Conservation (phyloP, 2,113 vertebrate species). For the Tenebrosternarchus preto region DNA sequence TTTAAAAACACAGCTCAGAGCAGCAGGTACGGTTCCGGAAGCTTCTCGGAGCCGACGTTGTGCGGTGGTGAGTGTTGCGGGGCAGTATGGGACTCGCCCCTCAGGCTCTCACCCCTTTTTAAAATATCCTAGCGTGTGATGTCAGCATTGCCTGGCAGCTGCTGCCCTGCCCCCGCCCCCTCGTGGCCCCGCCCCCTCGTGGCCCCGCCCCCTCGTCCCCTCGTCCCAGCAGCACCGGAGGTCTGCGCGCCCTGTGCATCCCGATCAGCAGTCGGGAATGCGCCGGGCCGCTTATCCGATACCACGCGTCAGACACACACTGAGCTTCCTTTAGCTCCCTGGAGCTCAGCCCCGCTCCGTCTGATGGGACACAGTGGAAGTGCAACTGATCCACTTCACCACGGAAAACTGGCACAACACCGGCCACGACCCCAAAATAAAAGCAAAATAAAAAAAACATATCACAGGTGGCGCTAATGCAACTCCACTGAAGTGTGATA, state of each 20-base stretch:
- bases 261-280: constrained; percentile 58
- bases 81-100: constrained; percentile 73
- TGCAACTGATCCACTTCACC: background rate
- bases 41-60: constrained; percentile 62
- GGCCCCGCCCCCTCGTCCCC: background rate
- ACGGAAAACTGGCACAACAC: background rate
- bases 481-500: too few species aligned
- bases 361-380: background rate
- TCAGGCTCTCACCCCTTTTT: constrained; percentile 85
- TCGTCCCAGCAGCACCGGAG: background rate
- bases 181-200: constrained; percentile 53
- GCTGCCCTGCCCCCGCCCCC: constrained; percentile 70
- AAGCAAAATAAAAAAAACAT: background rate
- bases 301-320: constrained; percentile 50
- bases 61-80: constrained; percentile 69
- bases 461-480: too few species aligned
- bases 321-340: constrained; percentile 57
- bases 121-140: constrained; percentile 83
- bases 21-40: background rate
- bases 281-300: constrained; percentile 45
- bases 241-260: too few species aligned
- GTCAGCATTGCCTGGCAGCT: constrained; percentile 86
- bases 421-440: background rate
- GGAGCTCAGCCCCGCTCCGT: constrained; percentile 3
- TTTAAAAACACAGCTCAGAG: background rate